Conservation (phyloP, 2,888 invertebrate species). For the Eristalis tenax region DNA sequence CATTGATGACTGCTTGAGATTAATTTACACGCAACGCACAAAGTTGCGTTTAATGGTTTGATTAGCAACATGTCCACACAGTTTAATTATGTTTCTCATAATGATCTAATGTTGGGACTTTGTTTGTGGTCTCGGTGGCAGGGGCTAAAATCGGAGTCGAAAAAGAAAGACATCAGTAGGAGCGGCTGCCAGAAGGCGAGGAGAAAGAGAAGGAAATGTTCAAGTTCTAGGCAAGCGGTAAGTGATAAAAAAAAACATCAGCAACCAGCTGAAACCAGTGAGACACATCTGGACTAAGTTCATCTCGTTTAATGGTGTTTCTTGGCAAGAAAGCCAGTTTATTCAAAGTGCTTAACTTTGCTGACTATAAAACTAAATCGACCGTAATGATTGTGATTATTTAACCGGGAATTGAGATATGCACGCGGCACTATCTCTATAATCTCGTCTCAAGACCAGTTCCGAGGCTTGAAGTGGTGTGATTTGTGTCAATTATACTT, state of each 20-base stretch:
- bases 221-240: too few relatives aligned
- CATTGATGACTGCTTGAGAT: background rate
- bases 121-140: background rate
- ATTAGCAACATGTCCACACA: background rate
- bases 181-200: background rate
- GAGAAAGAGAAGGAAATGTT: background rate
- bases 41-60: slow-evolving; percentile 33
- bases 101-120: background rate
- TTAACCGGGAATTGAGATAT: background rate
- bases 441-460: background rate
- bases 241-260: too few relatives aligned
- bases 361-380: background rate
- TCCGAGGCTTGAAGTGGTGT: background rate
- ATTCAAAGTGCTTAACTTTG: background rate
- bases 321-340: background rate
- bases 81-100: background rate
- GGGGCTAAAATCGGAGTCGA: background rate
- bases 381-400: background rate
- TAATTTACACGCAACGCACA: slow-evolving; percentile 33
- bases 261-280: background rate
- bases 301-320: background rate
- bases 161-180: background rate
- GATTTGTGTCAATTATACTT: background rate
- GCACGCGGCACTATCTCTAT: background rate
- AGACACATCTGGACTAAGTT: background rate